Evolutionary conservation across 2,888 invertebrate species (phyloP), one percentile per base, ranked within the genome.

Genomic region (Polydrusus cervinus): DNA sequence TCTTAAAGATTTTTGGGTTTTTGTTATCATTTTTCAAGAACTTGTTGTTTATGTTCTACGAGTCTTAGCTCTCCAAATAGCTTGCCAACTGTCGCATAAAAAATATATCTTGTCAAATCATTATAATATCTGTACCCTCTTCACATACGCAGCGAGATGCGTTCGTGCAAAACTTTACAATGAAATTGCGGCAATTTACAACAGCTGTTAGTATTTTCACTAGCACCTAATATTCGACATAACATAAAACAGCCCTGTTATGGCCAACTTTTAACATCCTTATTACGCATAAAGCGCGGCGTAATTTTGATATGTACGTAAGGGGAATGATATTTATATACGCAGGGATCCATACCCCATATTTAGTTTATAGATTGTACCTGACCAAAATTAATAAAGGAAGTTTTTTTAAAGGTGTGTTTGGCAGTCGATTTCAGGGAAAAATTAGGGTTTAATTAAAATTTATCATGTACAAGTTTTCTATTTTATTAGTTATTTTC

Each of bases 281-380:
- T 81, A 81, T 82, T 81, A 81, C 79, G 78, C 81, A 82, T 82
- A 81, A 81, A 82, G 78, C 74, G 67, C 71, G 55, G 67, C 74
- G 71, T 75, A 74, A 72, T 66, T 61, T 74, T 40, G 30, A 38
- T 65, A 62, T 18, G 51, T 47, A 34, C n/a, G n/a, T n/a, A 43
- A 61, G 61, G 71, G 75, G 71, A 67, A 25, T 34, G 75, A 71
- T 70, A 65, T 65, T 25, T 69, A 51, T 57, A 38, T 49, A 49
- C 68, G 45, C 18, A 25, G 30, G 18, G 18, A 67, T 61, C 61
- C 25, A 38, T 61, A 68, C 66, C 70, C 74, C 70, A 65, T 60
- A 57, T 69, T 70, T 64, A 57, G 30, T 74, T 74, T 74, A 74
- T 70, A 53, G 74, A 65, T 14, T 30, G 53, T 70, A 74, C 74